Evolutionary conservation across 2,797 vertebrate species (phyloP), one percentile per base, ranked within the genome.

Genomic region (Danio kyathit): DNA sequence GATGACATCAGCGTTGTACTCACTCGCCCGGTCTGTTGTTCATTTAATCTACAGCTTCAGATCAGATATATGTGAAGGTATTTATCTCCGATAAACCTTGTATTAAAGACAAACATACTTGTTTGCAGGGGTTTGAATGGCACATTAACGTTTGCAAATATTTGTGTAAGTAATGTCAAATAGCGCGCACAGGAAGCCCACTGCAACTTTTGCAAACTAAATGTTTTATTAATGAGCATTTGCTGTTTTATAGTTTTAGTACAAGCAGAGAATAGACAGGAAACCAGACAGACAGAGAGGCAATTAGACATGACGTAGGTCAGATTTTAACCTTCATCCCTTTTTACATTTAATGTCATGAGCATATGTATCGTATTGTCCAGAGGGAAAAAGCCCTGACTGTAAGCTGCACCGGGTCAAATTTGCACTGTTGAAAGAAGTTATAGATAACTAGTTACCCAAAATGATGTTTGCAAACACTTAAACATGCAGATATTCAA

Each of bases 111-210:
- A 57, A 59, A 46, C 41, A 19, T 14, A 7, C 4, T 38, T 77
- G 16, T 78, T 69, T 59, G 59, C 54, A 1, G 69, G 21, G 0
- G 19, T 67, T 67, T 13, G 54, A 40, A 49, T 46, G 40, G 17
- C 63, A 59, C 64, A 78, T 59, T 67, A 59, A 57, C 64, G 8
- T 65, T 65, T 52, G 19, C 60, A 64, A 76, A 76, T 64, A 52
- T 76, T 66, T 66, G 10, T 67, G 19, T 17, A 16, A 46, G 51
- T n/a, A 67, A 49, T n/a, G 21, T 60, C 41, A 46, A 14, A 19
- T 41, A 48, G 16, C 14, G 21, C 8, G 9, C 21, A 21, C 17
- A 40, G 43, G 38, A 76, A 21, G 40, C 14, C 11, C 29, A 29
- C 29, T 29, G 29, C 14, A 21, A 66, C 4, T 21, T 1, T 12